Evolutionary conservation across 2,113 vertebrate species (phyloP), one percentile per base, ranked within the genome.

Genomic region (Enhydra lutris): DNA sequence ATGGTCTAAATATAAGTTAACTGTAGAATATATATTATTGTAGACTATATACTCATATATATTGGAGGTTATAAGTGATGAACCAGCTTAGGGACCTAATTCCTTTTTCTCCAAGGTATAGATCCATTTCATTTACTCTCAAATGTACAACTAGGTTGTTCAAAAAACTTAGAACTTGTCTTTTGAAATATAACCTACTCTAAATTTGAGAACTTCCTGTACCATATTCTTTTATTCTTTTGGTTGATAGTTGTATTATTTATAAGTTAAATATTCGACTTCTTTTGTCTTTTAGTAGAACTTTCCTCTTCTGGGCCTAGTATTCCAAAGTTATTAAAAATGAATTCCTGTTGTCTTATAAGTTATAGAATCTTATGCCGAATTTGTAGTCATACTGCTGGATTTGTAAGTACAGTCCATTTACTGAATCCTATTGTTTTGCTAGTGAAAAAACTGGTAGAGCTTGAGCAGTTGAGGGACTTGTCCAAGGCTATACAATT

Each of bases 141-240:
- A 79, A 11, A 65, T 45, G 3, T 26, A 59, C 1, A 59, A 50
- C 13, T 92, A 81, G 36, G 55, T 29, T 74, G 73, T 85, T 88
- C 20, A n/a, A 67, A 86, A 69, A 96, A 91, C 24, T 81, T 34
- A 83, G 47, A 94, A 65, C 9, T 65, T 88, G 39, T n/a, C 10
- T 55, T 94, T 96, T 96, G 79, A n/a, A 97, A 69, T 86, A n/a
- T 90, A 87, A n/a, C 21, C 20, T 36, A 83, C 57, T 92, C 29
- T 85, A 39, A 87, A 63, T 86, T 65, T 94, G 89, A 92, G 59
- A 94, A 82, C 15, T 71, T 73, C 0, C 0, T 78, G 0, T 94
- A 29, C 29, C 4, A 29, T 74, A 8, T 67, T 79, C 29, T 84
- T 36, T 83, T 92, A 4, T 87, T 65, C 18, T 12, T 90, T 96